Conservation (phyloP, 2,888 invertebrate species). For the Silvanus unidentatus region DNA sequence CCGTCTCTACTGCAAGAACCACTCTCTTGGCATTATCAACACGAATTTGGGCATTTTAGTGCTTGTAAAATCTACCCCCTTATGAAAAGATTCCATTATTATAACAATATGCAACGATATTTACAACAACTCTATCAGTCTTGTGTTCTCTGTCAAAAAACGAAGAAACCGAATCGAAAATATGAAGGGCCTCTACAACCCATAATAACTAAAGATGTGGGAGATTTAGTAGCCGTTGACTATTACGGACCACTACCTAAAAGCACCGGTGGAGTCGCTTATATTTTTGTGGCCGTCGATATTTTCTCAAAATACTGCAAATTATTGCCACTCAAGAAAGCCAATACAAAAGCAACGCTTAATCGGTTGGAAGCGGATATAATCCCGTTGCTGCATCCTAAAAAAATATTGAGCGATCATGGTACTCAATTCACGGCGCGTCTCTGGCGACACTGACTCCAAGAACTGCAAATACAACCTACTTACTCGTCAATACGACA, state of each 20-base stretch:
- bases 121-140: background rate
- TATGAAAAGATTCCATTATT: background rate
- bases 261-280: constrained; percentile 11
- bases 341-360: constrained; percentile 8
- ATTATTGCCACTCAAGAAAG: constrained; percentile 19
- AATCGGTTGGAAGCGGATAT: background rate
- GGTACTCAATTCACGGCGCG: constrained; percentile 5
- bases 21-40: background rate
- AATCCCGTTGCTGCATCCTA: background rate
- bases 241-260: constrained; percentile 15
- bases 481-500: constrained; percentile 1
- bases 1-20: too few relatives aligned
- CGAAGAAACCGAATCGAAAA: background rate
- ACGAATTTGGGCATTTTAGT: background rate
- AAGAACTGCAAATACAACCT: background rate
- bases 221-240: constrained; percentile 1
- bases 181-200: background rate
- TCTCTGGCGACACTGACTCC: constrained; percentile 11
- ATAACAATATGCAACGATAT: background rate
- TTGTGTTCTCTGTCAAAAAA: background rate
- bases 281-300: constrained; percentile 25
- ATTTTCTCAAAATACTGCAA: constrained; percentile 23
- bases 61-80: background rate
- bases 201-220: background rate
- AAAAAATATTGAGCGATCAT: constrained; percentile 3